Conservation (phyloP, 2,797 vertebrate genomes). For the Sebastes taczanowskii region DNA sequence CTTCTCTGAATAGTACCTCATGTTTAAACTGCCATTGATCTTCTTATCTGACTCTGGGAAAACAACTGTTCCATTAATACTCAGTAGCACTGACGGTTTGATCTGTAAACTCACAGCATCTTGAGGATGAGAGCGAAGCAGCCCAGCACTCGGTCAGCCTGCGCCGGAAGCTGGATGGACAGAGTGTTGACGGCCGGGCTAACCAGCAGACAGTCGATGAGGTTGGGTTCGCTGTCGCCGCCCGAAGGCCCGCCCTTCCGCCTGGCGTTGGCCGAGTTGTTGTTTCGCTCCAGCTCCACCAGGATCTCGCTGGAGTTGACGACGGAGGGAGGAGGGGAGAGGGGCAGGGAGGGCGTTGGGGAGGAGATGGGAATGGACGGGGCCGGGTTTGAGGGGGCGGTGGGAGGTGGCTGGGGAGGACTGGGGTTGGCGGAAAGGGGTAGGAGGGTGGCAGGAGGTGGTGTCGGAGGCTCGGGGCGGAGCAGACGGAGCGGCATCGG, state of each 20-base stretch:
- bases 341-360: conserved; percentile 58
- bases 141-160: conserved; percentile 95
- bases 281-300: conserved; percentile 95
- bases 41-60: background rate
- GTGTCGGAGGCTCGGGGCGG: conserved; percentile 86
- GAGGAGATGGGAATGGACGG: conserved; percentile 54
- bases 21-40: background rate
- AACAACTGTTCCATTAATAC: background rate
- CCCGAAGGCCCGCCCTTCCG: conserved; percentile 84
- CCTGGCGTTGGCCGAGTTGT: conserved; percentile 91
- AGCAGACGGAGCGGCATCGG: conserved; percentile 93
- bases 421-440: conserved; percentile 41
- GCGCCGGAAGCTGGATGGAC: conserved; percentile 96
- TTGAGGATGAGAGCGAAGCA: conserved; percentile 98
- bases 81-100: background rate
- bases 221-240: conserved; percentile 95
- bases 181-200: conserved; percentile 94
- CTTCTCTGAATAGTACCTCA: background rate
- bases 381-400: conserved; percentile 12
- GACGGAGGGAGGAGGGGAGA: conserved; percentile 83
- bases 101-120: conserved; percentile 92
- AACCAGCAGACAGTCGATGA: conserved; percentile 98
- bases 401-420: conserved; percentile 38
- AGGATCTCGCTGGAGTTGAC: conserved; percentile 96
- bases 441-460: conserved; percentile 63